Percentiles rank a stretch among this genome's conserved stretches.
phyloP scores from a whole-genome alignment of 2,797 vertebrate species.

The Poecilia picta region DNA sequence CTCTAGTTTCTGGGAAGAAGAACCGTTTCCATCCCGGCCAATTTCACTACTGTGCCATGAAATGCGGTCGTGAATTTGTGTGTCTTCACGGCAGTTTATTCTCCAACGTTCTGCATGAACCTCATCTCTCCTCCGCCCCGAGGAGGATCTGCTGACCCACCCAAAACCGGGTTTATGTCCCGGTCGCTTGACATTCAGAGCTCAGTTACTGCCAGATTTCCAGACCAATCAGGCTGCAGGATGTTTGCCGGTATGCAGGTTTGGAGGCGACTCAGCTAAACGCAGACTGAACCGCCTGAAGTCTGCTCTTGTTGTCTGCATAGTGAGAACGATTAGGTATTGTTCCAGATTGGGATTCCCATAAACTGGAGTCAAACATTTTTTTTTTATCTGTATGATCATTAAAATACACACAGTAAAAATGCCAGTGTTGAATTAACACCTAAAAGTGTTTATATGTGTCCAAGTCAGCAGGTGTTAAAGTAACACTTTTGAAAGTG shows the following conservation, averaged over 20 bases:
- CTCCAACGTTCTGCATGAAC: slow-evolving; percentile 27
- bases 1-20: slow-evolving; percentile 26
- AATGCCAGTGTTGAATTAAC: no score
- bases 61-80: background rate
- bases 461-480: no score
- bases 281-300: background rate
- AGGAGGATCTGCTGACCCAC: slow-evolving; percentile 50
- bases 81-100: slow-evolving; percentile 29
- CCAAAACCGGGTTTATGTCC: slow-evolving; percentile 21
- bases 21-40: slow-evolving; percentile 35
- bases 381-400: background rate
- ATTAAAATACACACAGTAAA: no score
- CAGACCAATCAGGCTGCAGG: background rate
- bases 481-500: no score
- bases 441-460: no score
- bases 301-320: background rate
- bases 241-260: background rate
- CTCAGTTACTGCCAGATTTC: background rate
- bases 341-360: background rate
- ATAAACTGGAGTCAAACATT: background rate
- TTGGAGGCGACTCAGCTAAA: background rate
- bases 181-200: slow-evolving; percentile 20
- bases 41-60: slow-evolving; percentile 43
- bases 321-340: background rate
- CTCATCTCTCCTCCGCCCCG: slow-evolving; percentile 12